phyloP scores from a whole-genome alignment of 2,888 invertebrate species.

The Eurytoma californica region DNA sequence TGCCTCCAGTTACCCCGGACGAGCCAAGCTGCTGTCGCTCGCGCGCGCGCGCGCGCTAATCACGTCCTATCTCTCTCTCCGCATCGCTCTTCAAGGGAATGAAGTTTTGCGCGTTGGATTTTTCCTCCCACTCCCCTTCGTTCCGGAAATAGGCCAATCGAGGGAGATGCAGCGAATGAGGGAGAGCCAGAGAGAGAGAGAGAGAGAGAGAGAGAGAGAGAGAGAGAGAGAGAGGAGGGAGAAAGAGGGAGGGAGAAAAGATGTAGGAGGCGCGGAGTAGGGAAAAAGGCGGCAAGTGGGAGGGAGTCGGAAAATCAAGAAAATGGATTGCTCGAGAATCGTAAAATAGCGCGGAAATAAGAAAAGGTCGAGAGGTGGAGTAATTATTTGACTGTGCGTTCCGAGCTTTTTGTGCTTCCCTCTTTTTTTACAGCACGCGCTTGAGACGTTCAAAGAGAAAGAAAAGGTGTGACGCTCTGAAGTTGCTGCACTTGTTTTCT shows the following conservation, averaged over 20 bases:
- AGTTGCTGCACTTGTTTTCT: background rate
- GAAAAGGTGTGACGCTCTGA: background rate
- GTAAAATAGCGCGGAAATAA: constrained; percentile 24
- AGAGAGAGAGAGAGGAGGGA: no score
- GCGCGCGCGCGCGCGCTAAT: constrained; percentile 20
- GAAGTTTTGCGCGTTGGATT: constrained; percentile 28
- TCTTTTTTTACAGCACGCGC: background rate
- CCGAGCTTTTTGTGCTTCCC: background rate
- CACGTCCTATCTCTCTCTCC: constrained; percentile 21
- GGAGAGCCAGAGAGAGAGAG: constrained; percentile 13
- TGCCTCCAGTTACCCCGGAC: background rate
- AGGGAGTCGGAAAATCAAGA: background rate
- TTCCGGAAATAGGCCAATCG: constrained; percentile 50
- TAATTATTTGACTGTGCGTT: constrained; percentile 12
- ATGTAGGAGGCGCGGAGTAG: no score
- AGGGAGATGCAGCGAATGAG: constrained; percentile 33
- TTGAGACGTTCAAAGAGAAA: background rate
- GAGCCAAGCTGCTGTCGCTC: background rate
- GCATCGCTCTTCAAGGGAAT: constrained; percentile 14
- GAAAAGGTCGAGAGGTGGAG: constrained; percentile 1
- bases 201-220: background rate
- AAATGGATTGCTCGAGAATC: constrained; percentile 25
- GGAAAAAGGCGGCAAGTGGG: no score
- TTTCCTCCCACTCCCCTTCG: constrained; percentile 6
- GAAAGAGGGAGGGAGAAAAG: no score